A percentile compares a stretch with the other conserved stretches of the same genome.
These are phyloP conservation scores for Tetragnatha montana DNA, from an alignment of 2,888 invertebrate genomes.

Conservation along the genomic window DNA sequence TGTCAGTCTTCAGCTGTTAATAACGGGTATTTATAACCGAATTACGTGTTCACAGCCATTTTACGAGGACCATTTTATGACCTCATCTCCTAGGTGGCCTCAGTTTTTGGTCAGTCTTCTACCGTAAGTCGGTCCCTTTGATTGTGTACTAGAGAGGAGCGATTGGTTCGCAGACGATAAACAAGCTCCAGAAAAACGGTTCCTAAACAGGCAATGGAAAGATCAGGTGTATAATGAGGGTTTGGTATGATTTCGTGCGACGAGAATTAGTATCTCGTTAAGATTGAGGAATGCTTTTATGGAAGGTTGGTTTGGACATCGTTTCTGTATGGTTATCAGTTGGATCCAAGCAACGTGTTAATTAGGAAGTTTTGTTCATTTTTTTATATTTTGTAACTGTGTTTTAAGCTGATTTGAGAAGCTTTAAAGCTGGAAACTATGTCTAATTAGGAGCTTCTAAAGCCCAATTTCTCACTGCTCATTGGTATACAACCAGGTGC, in stretches of 20 bases:
- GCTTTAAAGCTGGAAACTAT: too few species aligned
- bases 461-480: too few species aligned
- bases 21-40: conserved; percentile 42
- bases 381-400: too few species aligned
- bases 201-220: not conserved
- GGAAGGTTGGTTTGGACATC: conserved; percentile 11
- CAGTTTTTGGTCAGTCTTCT: conserved; percentile 7
- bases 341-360: too few species aligned
- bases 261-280: not conserved
- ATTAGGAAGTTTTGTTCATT: too few species aligned
- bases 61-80: conserved; percentile 28
- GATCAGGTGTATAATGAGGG: not conserved
- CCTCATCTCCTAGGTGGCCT: conserved; percentile 20
- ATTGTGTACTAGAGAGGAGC: not conserved
- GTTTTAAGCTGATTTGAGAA: too few species aligned
- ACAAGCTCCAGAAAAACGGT: not conserved
- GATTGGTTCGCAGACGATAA: not conserved
- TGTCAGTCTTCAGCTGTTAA: conserved; percentile 5
- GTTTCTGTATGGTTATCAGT: conserved; percentile 3
- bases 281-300: not conserved
- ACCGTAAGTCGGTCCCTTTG: not conserved
- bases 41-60: conserved; percentile 32
- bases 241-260: not conserved
- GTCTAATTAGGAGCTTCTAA: too few species aligned
- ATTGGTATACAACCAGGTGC: too few species aligned